Evolutionary conservation across 1,140 invertebrate genomes (phyloP).

Genomic region (Luehdorfia chinensis): DNA sequence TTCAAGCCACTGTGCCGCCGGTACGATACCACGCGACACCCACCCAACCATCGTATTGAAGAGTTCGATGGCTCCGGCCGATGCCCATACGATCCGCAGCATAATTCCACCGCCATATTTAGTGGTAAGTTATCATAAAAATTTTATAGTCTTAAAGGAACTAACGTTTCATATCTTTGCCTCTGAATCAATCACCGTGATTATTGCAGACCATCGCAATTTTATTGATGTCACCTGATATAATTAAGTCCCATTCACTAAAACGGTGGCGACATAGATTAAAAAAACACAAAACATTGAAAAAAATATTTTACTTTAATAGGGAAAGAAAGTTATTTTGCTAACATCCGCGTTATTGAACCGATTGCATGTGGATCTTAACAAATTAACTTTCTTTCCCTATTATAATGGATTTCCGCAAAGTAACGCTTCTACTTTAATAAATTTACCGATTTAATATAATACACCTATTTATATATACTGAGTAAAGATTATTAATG

Average conservation of each 20-base stretch:
- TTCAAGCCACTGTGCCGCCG: constrained; percentile 95
- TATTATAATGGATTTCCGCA: no score
- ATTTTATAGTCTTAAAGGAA: background rate
- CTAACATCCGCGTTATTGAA: background rate
- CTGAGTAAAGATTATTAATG: background rate
- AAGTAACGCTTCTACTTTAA: no score
- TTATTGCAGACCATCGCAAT: no score
- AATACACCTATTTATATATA: no score
- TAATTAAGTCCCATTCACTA: no score
- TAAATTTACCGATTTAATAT: no score
- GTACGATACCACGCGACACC: constrained; percentile 75
- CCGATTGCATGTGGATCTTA: background rate
- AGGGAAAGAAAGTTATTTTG: background rate
- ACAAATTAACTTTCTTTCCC: no score
- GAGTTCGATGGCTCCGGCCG: constrained; percentile 90
- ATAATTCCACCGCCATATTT: constrained; percentile 94
- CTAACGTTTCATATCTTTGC: background rate
- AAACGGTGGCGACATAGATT: no score
- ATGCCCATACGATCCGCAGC: constrained; percentile 94
- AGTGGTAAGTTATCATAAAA: constrained; percentile 78
- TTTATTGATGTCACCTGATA: no score
- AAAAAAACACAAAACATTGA: no score
- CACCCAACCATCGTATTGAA: constrained; percentile 70
- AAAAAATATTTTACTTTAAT: no score
- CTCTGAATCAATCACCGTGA: no score